Conservation (phyloP, 2,888 invertebrate species). For the Cylindroiulus punctatus region DNA sequence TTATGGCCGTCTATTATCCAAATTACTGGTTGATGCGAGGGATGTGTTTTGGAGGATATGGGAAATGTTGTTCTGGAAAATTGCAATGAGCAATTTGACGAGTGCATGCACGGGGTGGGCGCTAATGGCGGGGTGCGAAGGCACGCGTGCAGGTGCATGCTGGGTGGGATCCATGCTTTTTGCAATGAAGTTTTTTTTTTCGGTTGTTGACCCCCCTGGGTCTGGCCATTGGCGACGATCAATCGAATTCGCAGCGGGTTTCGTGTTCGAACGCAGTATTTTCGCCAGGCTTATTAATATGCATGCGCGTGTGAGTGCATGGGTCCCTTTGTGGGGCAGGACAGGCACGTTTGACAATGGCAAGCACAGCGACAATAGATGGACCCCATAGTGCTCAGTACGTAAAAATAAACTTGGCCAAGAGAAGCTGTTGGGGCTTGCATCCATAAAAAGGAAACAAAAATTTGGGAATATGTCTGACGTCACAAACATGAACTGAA, state of each 20-base stretch:
- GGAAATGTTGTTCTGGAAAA: constrained; percentile 22
- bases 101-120: neutral
- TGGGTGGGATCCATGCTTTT: constrained; percentile 24
- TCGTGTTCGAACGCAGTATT: constrained; percentile 29
- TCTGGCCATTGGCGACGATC: constrained; percentile 28
- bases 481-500: too few species aligned
- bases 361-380: neutral
- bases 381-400: neutral
- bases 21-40: constrained; percentile 22
- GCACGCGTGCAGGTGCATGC: constrained; percentile 38
- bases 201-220: neutral
- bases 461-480: too few species aligned
- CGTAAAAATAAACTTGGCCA: neutral
- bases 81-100: constrained; percentile 25
- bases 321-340: neutral
- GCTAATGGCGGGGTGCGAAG: constrained; percentile 3
- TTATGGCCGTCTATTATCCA: constrained; percentile 33
- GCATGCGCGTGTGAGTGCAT: neutral
- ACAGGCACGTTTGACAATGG: neutral
- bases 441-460: too few species aligned
- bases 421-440: neutral
- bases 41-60: constrained; percentile 34
- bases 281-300: constrained; percentile 10
- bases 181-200: neutral
- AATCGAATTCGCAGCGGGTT: constrained; percentile 36